Percentiles rank a stretch among this genome's conserved stretches.
Evolutionary conservation across 2,888 invertebrate genomes (phyloP).

Genomic region (Acleris literana): DNA sequence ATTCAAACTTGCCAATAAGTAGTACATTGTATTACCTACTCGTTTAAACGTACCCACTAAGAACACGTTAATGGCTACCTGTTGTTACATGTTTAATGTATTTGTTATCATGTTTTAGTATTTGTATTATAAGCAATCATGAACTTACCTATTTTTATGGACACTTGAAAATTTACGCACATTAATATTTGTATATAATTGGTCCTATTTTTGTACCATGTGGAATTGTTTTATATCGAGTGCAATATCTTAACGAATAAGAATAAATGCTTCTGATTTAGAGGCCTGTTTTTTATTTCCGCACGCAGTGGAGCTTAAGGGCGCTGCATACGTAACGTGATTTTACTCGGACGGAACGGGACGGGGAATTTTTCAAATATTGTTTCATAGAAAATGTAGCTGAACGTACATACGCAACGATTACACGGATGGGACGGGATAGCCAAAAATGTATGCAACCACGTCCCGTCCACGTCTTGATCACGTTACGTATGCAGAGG

Average conservation of each 20-base stretch:
- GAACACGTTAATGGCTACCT: slow-evolving; percentile 5
- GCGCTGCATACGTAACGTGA: no score
- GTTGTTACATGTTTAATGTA: slow-evolving; percentile 23
- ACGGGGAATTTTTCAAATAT: no score
- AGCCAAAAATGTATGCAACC: no score
- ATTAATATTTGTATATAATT: slow-evolving; percentile 43
- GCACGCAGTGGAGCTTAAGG: no score
- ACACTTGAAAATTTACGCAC: slow-evolving; percentile 52
- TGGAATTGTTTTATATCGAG: slow-evolving; percentile 44
- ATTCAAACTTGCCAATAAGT: neutral
- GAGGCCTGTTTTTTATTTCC: neutral
- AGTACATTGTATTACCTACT: neutral
- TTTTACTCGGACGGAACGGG: no score
- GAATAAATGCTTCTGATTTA: slow-evolving; percentile 56
- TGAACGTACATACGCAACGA: no score
- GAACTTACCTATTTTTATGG: slow-evolving; percentile 28
- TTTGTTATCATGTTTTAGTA: slow-evolving; percentile 10
- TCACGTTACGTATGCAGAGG: no score
- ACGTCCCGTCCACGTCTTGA: no score
- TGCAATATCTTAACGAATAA: slow-evolving; percentile 55
- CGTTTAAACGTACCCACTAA: neutral
- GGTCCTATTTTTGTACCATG: slow-evolving; percentile 61
- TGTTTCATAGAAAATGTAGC: no score
- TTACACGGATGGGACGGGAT: no score
- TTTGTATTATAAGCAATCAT: slow-evolving; percentile 14